These are phyloP conservation scores for Timandra comae DNA, from an alignment of 2,888 invertebrate species.

Conservation along the genomic window DNA sequence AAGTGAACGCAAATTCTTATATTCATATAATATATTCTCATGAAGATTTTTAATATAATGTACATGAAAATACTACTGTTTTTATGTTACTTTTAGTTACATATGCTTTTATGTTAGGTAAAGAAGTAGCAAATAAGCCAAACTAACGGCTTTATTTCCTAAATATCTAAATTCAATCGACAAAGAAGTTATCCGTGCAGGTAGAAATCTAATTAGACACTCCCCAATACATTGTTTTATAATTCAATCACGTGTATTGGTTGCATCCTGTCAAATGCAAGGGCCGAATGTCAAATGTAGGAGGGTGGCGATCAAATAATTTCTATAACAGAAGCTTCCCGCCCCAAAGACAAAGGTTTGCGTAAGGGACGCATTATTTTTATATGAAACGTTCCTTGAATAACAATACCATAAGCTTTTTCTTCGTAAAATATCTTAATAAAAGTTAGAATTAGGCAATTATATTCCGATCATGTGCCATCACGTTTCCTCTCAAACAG, in stretches of 20 bases:
- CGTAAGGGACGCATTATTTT: slow-evolving; percentile 70
- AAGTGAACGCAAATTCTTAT: too few species aligned
- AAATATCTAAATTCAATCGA: too few species aligned
- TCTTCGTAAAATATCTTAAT: slow-evolving; percentile 71
- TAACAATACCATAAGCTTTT: slow-evolving; percentile 56
- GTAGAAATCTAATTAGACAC: slow-evolving; percentile 26
- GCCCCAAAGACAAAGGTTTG: slow-evolving; percentile 63
- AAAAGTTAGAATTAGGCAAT: slow-evolving; percentile 60
- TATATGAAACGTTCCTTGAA: slow-evolving; percentile 64
- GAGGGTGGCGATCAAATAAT: slow-evolving; percentile 55
- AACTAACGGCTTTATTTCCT: too few species aligned
- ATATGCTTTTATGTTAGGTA: too few species aligned
- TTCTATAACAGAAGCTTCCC: slow-evolving; percentile 50
- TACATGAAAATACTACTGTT: too few species aligned
- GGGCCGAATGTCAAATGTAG: slow-evolving; percentile 65
- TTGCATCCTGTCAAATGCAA: slow-evolving; percentile 68
- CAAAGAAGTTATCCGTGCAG: slow-evolving; percentile 10
- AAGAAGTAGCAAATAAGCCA: too few species aligned
- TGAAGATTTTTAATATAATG: too few species aligned
- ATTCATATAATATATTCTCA: too few species aligned
- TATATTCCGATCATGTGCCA: slow-evolving; percentile 67
- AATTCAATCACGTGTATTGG: slow-evolving; percentile 65
- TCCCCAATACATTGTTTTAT: slow-evolving; percentile 36
- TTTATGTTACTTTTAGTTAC: too few species aligned
- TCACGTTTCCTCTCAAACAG: slow-evolving; percentile 55